Conservation (phyloP, 2,797 vertebrate genomes). For the Pelobates cultripes region DNA sequence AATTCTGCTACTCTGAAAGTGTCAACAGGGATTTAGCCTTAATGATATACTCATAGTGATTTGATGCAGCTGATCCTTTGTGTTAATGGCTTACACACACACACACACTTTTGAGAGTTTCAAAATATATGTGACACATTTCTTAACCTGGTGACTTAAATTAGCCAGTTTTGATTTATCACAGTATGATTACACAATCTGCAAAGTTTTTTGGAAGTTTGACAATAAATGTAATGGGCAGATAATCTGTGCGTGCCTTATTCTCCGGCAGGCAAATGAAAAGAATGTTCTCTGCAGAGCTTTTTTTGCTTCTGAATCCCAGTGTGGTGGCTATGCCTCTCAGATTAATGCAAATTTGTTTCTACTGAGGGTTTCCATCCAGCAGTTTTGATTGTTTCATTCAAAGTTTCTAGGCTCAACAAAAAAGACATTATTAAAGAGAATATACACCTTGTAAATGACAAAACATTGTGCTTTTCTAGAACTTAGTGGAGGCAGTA, state of each 20-base stretch:
- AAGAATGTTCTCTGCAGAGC: conserved; percentile 56
- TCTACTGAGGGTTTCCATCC: conserved; percentile 1
- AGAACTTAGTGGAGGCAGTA: too few relatives aligned
- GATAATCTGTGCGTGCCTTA: conserved; percentile 57
- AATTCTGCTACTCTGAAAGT: too few relatives aligned
- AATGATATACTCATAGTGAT: too few relatives aligned
- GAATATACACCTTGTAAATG: too few relatives aligned
- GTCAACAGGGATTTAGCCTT: too few relatives aligned
- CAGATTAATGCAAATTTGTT: conserved; percentile 19
- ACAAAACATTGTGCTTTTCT: too few relatives aligned
- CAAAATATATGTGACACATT: too few relatives aligned
- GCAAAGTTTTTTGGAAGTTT: conserved; percentile 6
- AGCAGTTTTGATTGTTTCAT: not conserved
- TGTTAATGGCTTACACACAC: too few relatives aligned
- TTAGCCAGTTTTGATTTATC: not conserved
- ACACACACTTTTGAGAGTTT: too few relatives aligned
- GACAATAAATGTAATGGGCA: conserved; percentile 15
- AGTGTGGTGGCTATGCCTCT: not conserved
- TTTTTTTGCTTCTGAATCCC: conserved; percentile 9
- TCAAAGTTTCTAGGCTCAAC: not conserved
- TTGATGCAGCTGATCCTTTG: too few relatives aligned
- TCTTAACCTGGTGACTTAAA: too few relatives aligned
- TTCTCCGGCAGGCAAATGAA: conserved; percentile 72
- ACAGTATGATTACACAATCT: not conserved
- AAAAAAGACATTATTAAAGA: not conserved